These are phyloP conservation scores for Nymphicus hollandicus DNA, from an alignment of 2,113 vertebrate species.

Conservation along the genomic window DNA sequence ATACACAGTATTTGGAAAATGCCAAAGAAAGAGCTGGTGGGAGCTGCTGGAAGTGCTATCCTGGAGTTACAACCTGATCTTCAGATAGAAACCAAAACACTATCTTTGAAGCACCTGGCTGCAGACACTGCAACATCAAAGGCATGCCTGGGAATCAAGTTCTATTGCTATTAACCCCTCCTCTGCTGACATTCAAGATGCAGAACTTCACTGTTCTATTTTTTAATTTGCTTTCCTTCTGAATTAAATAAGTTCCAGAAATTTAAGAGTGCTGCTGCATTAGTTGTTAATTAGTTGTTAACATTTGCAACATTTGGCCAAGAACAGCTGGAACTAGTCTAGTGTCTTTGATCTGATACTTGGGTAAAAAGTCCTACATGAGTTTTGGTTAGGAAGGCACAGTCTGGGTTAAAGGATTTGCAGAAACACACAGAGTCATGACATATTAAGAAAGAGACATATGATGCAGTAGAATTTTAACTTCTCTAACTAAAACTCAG, in stretches of 20 bases:
- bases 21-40: not conserved
- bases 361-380: not conserved
- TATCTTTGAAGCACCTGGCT: not conserved
- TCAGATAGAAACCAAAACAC: not conserved
- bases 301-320: not conserved
- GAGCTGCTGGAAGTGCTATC: not conserved
- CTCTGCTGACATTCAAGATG: not conserved
- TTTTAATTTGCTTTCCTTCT: not conserved
- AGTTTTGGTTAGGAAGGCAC: not conserved
- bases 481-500: not conserved
- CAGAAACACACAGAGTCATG: not conserved
- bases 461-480: not conserved
- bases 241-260: not conserved
- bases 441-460: not conserved
- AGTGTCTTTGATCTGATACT: not conserved
- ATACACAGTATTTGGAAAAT: not conserved
- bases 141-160: not conserved
- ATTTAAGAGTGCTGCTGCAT: not conserved
- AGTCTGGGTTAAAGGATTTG: not conserved
- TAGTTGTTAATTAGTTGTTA: not conserved
- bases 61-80: not conserved
- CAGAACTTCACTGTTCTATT: not conserved
- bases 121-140: not conserved
- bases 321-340: not conserved
- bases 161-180: not conserved